These are phyloP conservation scores for Lanius ludovicianus DNA, from an alignment of 2,113 vertebrate genomes.

Conservation along the genomic window DNA sequence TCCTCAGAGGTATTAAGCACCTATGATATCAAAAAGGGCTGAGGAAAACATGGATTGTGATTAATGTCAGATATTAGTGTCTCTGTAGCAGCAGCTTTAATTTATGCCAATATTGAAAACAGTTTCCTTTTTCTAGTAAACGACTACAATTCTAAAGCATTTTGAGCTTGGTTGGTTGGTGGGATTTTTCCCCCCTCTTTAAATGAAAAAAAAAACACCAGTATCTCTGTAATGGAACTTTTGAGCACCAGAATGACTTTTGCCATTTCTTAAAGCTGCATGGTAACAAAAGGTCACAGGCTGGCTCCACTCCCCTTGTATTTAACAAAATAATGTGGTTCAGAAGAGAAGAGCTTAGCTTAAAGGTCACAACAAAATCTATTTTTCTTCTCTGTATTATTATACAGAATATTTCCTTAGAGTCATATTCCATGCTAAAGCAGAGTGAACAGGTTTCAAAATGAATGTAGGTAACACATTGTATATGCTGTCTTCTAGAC, in stretches of 20 bases:
- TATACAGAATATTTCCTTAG: conserved; percentile 55
- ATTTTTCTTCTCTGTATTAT: conserved; percentile 63
- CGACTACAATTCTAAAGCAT: not conserved
- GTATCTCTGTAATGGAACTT: conserved; percentile 46
- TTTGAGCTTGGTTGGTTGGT: not conserved
- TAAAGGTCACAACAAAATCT: conserved; percentile 75
- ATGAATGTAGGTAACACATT: not conserved
- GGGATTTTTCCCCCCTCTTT: not conserved
- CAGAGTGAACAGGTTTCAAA: not conserved
- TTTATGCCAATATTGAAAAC: not conserved
- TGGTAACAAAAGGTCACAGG: conserved; percentile 72
- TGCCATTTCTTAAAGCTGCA: conserved; percentile 64
- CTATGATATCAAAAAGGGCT: not conserved
- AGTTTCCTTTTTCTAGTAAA: not conserved
- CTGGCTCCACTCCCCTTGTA: conserved; percentile 51
- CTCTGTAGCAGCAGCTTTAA: not conserved
- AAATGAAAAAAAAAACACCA: not conserved
- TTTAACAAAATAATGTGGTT: conserved; percentile 68
- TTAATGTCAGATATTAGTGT: not conserved
- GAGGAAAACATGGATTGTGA: not conserved
- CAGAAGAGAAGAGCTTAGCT: conserved; percentile 67
- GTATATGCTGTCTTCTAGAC: not conserved
- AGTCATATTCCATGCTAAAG: conserved; percentile 12
- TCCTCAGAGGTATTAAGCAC: not conserved
- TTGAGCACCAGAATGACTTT: conserved; percentile 45